Base-by-base conservation (phyloP, 2,888 invertebrate genomes). In the Isoperla grammatica region DNA sequence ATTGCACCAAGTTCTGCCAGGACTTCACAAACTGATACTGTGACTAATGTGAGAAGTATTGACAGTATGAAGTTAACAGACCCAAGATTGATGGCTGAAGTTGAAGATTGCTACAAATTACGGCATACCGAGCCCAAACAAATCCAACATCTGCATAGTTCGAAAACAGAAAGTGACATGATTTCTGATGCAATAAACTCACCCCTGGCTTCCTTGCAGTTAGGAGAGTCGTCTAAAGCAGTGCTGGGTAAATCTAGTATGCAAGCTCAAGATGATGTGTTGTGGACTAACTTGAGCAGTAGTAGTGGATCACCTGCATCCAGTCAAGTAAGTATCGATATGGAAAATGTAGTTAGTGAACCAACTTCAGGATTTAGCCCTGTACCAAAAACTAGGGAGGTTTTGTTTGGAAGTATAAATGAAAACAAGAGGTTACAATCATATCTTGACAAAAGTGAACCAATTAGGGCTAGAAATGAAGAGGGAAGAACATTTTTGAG, bases 401-500 rank as follows among this genome's bases (percentile, higher is more conserved):
- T 39, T 17, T 37, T 53, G 15, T 53, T 19, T 20, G 37, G 39
- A 11, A 53, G 20, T 11, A 11, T 39, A 1, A 37, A 53, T 8
- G 45, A 45, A 11, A 45, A 45, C 19, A 45, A 19, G 19, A 13
- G 45, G 15, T 19, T 45, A 11, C 15, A 19, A 45, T 45, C 45
- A 5, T 45, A 45, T 19, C 45, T 45, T 19, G 53, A 39, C 17
- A 50, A 50, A 13, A 53, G 39, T 19, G 53, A 53, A 53, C 35
- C 39, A 6, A n/a, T 37, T 1, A 15, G 39, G 1, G 37, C 39
- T 17, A 6, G 53, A 13, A 61, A 39, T 39, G 50, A 42, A 50
- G 61, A 61, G 45, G 57, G 61, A 19, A 49, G 61, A 54, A 54
- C 57, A 39, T 61, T 54, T 37, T 40, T 61, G 19, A 61, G 61